phyloP scores from a whole-genome alignment of 2,888 invertebrate species.

The Aphodius granarius region DNA sequence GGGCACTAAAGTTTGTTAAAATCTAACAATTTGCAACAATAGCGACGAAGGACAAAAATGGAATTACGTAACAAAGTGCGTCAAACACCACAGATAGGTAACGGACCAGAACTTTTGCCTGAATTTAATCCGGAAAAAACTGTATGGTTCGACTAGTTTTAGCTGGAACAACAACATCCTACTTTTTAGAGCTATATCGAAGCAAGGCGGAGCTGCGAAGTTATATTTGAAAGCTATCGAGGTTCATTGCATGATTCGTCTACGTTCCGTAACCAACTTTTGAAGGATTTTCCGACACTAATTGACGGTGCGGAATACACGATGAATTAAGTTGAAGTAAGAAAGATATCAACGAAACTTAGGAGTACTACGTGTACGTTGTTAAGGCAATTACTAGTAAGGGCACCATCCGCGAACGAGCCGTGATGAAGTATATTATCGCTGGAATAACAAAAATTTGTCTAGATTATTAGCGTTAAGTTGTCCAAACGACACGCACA shows the following conservation, averaged over 20 bases:
- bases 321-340: not conserved
- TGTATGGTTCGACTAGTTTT: too few relatives aligned
- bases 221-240: too few relatives aligned
- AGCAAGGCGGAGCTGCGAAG: too few relatives aligned
- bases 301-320: not conserved
- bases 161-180: too few relatives aligned
- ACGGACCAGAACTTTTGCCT: too few relatives aligned
- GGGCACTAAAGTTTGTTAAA: too few relatives aligned
- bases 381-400: not conserved
- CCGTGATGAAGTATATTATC: not conserved
- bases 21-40: too few relatives aligned
- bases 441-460: conserved; percentile 1
- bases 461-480: not conserved
- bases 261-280: not conserved
- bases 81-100: too few relatives aligned
- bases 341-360: not conserved
- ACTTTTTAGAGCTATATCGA: too few relatives aligned
- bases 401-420: not conserved
- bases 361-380: not conserved
- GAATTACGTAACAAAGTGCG: too few relatives aligned
- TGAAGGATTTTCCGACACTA: not conserved
- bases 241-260: not conserved
- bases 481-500: not conserved
- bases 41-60: too few relatives aligned
- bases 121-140: too few relatives aligned